Evolutionary conservation across 1,140 invertebrate genomes (phyloP).

Genomic region (Procambarus virginalis): DNA sequence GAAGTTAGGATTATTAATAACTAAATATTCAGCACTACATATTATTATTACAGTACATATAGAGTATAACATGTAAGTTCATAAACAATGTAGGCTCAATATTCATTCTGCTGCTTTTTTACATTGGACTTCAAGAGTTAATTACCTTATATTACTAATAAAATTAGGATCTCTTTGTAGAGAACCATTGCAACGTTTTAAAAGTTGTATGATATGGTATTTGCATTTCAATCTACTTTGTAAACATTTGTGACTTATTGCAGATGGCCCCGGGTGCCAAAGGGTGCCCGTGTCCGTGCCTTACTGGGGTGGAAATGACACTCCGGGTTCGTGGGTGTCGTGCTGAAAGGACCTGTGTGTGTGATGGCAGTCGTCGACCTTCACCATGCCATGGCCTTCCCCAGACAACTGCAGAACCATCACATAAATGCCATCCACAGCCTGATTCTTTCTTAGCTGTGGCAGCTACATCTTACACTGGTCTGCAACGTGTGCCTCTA

Average conservation of each 20-base stretch:
- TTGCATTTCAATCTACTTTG: neutral
- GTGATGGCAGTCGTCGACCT: slow-evolving; percentile 14
- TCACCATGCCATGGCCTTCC: neutral
- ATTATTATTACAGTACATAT: too few species aligned
- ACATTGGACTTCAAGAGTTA: too few species aligned
- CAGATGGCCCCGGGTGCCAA: slow-evolving; percentile 57
- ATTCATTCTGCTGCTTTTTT: too few species aligned
- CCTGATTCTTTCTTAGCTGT: slow-evolving; percentile 35
- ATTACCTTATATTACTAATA: too few species aligned
- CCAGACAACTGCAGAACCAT: neutral
- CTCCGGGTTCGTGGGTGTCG: slow-evolving; percentile 47
- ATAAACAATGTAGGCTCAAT: too few species aligned
- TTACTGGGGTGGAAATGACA: slow-evolving; percentile 60
- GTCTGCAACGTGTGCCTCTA: slow-evolving; percentile 15
- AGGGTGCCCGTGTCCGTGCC: slow-evolving; percentile 62
- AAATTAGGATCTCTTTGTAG: too few species aligned
- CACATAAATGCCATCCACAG: slow-evolving; percentile 14
- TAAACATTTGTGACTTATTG: neutral
- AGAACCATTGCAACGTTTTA: neutral
- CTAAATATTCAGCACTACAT: too few species aligned
- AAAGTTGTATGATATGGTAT: neutral
- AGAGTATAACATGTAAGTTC: too few species aligned
- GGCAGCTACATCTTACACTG: slow-evolving; percentile 14
- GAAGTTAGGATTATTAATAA: too few species aligned
- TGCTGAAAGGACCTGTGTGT: neutral